phyloP scores from a whole-genome alignment of 2,797 vertebrate species.

The Gymnoscopelus braueri region DNA sequence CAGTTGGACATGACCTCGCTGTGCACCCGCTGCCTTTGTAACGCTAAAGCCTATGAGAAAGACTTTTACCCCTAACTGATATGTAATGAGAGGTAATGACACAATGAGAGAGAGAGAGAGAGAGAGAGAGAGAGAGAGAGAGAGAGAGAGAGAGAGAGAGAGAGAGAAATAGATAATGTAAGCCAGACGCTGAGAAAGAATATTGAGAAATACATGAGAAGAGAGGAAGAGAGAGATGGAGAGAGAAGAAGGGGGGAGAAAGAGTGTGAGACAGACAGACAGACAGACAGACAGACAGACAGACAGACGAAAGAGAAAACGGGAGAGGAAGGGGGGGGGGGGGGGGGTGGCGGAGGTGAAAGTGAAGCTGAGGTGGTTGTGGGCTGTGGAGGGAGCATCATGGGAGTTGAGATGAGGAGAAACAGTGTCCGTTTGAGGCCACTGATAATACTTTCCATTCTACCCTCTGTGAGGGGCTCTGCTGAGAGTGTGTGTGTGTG shows the following conservation, averaged over 20 bases:
- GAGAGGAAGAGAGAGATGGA: slow-evolving; percentile 1
- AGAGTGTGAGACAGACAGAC: slow-evolving; percentile 20
- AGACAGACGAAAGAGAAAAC: slow-evolving; percentile 24
- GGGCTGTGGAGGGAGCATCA: slow-evolving; percentile 84
- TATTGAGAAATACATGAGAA: too few species aligned
- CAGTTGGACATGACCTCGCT: slow-evolving; percentile 2
- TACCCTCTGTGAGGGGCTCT: slow-evolving; percentile 74
- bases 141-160: slow-evolving; percentile 26
- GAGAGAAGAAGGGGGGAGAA: neutral
- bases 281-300: slow-evolving; percentile 31
- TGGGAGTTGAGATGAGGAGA: slow-evolving; percentile 95
- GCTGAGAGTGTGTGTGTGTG: slow-evolving; percentile 38
- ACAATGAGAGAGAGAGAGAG: slow-evolving; percentile 49
- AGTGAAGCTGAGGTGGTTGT: slow-evolving; percentile 81
- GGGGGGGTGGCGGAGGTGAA: slow-evolving; percentile 88
- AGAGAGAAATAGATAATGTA: slow-evolving; percentile 22
- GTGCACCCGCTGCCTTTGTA: too few species aligned
- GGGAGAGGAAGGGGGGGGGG: slow-evolving; percentile 11
- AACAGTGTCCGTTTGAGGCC: slow-evolving; percentile 98
- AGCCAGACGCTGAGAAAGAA: neutral
- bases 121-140: slow-evolving; percentile 34
- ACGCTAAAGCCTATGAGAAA: too few species aligned
- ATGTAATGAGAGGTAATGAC: neutral
- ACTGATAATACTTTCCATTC: slow-evolving; percentile 98
- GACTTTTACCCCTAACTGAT: neutral